Base-by-base conservation (phyloP, 2,113 vertebrate species). In the Grantiella picta region DNA sequence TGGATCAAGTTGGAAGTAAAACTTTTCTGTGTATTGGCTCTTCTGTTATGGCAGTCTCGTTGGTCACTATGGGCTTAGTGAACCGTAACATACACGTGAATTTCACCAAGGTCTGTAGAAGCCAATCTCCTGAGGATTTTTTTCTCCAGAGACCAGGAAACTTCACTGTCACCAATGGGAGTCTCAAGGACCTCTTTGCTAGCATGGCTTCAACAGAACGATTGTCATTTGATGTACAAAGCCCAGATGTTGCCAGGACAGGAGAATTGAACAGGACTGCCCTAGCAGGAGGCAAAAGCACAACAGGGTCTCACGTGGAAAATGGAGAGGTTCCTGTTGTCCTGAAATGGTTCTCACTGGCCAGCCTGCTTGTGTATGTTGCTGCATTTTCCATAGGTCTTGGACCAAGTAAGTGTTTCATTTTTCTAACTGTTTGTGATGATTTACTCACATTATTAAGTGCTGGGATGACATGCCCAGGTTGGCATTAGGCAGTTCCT, bases 361-460 rank as follows among this genome's bases (percentile, higher is more conserved):
- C 98, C 97, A 99, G 99, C 90, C 96, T 99, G 82, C 98, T 99
- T 94, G 95, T 98, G 76, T 99, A 98, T 65, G 98, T 99, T 76
- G 99, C 99, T 82, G 99, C 98, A 60, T 99, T 99, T 97, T 99
- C 99, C 81, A 97, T 99, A 95, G 98, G 99, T 96, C 98, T 99
- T 60, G 99, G 99, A 95, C 99, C 99, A 98, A 99, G 99, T 99
- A 98, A 99, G 99, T 98, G 83, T 84, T 94, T 94, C 4, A 28
- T 72, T 90, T 87, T 86, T 94, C 49, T 70, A 38, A 71, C 10
- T 79, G 24, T 77, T 71, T 73, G 29, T 75, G 79, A 72, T 53
- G 8, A 47, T 54, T 82, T 89, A 54, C 9, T 86, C 86, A 28
- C 8, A 42, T n/a, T 53, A 35, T 65, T 70, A 73, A 33, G 28